Conservation (phyloP, 2,888 invertebrate genomes). For the Lacanobia oleracea region DNA sequence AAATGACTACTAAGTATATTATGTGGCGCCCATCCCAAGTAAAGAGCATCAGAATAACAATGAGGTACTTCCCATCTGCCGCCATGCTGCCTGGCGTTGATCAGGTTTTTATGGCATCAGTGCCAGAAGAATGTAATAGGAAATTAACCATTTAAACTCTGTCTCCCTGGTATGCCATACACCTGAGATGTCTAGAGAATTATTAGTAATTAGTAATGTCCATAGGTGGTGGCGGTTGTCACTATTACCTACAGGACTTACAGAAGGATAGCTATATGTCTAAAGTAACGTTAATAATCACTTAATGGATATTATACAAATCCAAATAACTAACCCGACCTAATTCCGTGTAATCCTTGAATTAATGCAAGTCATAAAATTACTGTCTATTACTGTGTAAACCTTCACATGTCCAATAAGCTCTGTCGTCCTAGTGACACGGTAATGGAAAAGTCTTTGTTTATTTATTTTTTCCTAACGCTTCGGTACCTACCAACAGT, state of each 20-base stretch:
- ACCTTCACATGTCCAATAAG: conserved; percentile 4
- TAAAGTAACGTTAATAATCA: background rate
- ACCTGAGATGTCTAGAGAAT: too few species aligned
- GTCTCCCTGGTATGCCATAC: background rate
- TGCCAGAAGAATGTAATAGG: too few species aligned
- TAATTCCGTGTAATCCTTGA: conserved; percentile 4
- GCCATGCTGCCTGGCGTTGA: too few species aligned
- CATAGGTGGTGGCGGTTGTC: too few species aligned
- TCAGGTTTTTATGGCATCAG: too few species aligned
- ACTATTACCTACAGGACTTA: too few species aligned
- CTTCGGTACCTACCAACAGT: background rate
- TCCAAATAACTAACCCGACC: background rate
- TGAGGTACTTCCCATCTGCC: too few species aligned
- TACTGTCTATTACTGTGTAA: background rate
- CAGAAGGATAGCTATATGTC: too few species aligned
- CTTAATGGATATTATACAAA: background rate
- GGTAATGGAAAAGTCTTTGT: background rate
- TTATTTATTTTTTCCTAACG: background rate
- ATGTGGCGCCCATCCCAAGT: too few species aligned
- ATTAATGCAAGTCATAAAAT: conserved; percentile 3
- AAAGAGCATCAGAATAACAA: too few species aligned
- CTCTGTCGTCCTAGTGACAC: conserved; percentile 2
- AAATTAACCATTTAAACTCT: background rate
- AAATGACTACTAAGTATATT: too few species aligned
- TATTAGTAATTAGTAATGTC: too few species aligned